A percentile compares a stretch with the other conserved stretches of the same genome.
Conservation (phyloP, 2,888 invertebrate species). For the Itoplectis maculator region DNA sequence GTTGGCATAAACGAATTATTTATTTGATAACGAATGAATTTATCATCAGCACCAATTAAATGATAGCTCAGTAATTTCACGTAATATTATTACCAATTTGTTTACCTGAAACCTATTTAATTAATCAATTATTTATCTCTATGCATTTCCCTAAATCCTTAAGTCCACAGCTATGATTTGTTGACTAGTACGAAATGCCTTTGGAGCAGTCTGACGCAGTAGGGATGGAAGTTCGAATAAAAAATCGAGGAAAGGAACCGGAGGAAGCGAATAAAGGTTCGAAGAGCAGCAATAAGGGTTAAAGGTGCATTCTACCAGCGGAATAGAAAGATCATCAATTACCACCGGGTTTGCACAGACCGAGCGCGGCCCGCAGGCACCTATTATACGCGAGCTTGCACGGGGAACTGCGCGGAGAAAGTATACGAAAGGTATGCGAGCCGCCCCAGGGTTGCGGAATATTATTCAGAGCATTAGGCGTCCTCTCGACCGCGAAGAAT, state of each 20-base stretch:
- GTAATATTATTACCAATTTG: too few species aligned
- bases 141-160: too few species aligned
- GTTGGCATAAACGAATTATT: too few species aligned
- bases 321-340: conserved; percentile 82
- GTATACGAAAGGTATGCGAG: conserved; percentile 69
- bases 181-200: neutral
- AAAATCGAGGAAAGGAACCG: conserved; percentile 51
- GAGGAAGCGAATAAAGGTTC: conserved; percentile 28
- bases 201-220: neutral
- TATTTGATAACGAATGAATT: too few species aligned
- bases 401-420: conserved; percentile 18
- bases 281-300: conserved; percentile 53
- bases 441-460: conserved; percentile 77
- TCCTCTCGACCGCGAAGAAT: conserved; percentile 79
- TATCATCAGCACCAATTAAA: too few species aligned
- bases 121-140: too few species aligned
- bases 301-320: conserved; percentile 76
- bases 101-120: too few species aligned
- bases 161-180: neutral
- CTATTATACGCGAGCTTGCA: conserved; percentile 65
- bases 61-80: too few species aligned
- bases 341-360: conserved; percentile 68
- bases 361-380: conserved; percentile 51
- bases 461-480: conserved; percentile 83
- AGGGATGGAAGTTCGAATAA: neutral